A percentile compares a stretch with the other conserved stretches of the same genome.
Conservation (phyloP, 1,140 invertebrate species). For the Cotesia typhae region DNA sequence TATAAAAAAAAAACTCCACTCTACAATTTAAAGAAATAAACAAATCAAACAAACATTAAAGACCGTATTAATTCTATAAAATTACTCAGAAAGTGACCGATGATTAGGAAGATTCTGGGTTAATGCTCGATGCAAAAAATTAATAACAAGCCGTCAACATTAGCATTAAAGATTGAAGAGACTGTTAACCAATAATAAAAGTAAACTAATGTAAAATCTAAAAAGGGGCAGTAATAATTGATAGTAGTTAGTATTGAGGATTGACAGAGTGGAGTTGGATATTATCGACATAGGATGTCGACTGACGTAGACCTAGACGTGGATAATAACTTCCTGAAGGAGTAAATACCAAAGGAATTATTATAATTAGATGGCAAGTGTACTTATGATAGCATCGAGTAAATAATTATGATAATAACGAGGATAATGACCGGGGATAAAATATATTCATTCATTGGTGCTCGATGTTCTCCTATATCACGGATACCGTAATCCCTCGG, state of each 20-base stretch:
- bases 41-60: no score
- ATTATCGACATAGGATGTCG: not conserved
- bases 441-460: slow-evolving; percentile 5
- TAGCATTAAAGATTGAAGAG: no score
- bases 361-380: slow-evolving; percentile 18
- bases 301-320: slow-evolving; percentile 1
- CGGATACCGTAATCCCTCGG: slow-evolving; percentile 9
- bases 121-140: no score
- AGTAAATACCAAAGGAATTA: slow-evolving; percentile 11
- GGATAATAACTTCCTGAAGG: slow-evolving; percentile 8
- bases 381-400: slow-evolving; percentile 12
- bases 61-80: no score
- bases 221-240: no score
- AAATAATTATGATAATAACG: slow-evolving; percentile 9
- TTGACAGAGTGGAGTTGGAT: not conserved
- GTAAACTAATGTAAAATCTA: no score
- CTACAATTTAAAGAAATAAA: no score
- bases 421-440: not conserved
- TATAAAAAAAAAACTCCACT: no score
- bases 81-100: no score
- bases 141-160: no score
- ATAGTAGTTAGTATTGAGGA: not conserved
- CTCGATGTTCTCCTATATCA: slow-evolving; percentile 11
- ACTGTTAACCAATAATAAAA: no score
- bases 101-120: no score